Evolutionary conservation across 2,888 invertebrate species (phyloP).

Genomic region (Schrankia costaestrigalis): DNA sequence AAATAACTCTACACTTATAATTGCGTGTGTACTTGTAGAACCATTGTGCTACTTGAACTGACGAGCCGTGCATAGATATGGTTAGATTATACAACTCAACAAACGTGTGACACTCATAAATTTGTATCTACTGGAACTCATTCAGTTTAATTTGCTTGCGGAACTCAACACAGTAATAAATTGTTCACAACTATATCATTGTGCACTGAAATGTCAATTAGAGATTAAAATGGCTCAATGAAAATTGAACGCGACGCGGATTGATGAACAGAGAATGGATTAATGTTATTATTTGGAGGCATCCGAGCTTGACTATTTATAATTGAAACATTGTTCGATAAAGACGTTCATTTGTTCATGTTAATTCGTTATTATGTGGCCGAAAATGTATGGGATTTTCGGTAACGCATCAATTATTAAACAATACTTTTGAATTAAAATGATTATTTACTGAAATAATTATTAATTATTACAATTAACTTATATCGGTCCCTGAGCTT

Average conservation of each 20-base stretch:
- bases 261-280: slow-evolving; percentile 53
- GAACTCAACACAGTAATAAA: slow-evolving; percentile 38
- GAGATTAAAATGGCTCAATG: slow-evolving; percentile 55
- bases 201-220: slow-evolving; percentile 60
- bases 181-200: slow-evolving; percentile 46
- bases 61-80: too few species aligned
- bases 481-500: too few species aligned
- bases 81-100: background rate
- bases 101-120: slow-evolving; percentile 4
- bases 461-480: too few species aligned
- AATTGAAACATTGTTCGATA: slow-evolving; percentile 48
- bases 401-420: too few species aligned
- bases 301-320: slow-evolving; percentile 41
- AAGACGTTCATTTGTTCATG: slow-evolving; percentile 32
- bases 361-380: slow-evolving; percentile 46
- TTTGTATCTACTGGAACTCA: slow-evolving; percentile 25
- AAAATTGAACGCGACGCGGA: slow-evolving; percentile 51
- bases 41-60: too few species aligned
- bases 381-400: too few species aligned
- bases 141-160: slow-evolving; percentile 27
- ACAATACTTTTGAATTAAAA: too few species aligned
- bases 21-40: too few species aligned
- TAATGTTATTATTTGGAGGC: slow-evolving; percentile 49
- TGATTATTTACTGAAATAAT: too few species aligned
- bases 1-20: too few species aligned